Evolutionary conservation across 2,113 vertebrate genomes (phyloP).

Genomic region (Syngnathus typhle): DNA sequence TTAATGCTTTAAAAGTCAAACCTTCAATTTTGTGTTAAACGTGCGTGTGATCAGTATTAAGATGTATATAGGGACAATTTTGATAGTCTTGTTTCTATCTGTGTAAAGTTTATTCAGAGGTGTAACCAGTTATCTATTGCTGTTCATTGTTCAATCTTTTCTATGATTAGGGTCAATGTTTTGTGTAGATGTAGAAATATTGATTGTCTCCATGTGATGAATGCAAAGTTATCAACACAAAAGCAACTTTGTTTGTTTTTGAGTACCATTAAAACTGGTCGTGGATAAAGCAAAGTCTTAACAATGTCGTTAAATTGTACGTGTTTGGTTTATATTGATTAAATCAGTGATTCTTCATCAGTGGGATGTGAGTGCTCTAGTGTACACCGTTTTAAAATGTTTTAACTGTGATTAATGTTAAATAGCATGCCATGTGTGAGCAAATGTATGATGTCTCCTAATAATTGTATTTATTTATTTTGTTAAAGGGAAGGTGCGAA

Average conservation of each 20-base stretch:
- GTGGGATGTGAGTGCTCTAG: not conserved
- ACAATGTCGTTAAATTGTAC: not conserved
- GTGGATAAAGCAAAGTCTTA: not conserved
- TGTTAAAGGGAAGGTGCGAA: no score
- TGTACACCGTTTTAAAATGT: not conserved
- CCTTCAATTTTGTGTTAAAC: conserved; percentile 27
- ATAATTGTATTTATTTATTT: no score
- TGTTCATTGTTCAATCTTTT: conserved; percentile 50
- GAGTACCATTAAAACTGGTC: not conserved
- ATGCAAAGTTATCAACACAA: conserved; percentile 6
- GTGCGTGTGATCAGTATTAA: conserved; percentile 73
- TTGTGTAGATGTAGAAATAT: conserved; percentile 48
- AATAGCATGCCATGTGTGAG: no score
- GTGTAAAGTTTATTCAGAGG: conserved; percentile 43
- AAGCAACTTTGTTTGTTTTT: not conserved
- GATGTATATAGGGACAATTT: conserved; percentile 50
- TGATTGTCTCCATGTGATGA: conserved; percentile 15
- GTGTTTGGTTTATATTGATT: not conserved
- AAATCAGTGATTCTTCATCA: not conserved
- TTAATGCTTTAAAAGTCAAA: conserved; percentile 61
- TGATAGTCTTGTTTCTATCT: conserved; percentile 53
- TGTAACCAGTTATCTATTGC: conserved; percentile 37
- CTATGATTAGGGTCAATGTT: conserved; percentile 51
- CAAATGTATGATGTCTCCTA: no score
- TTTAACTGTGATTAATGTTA: not conserved